A percentile compares a stretch with the other conserved stretches of the same genome.
Evolutionary conservation across 2,113 vertebrate species (phyloP).

Genomic region (Pseudorasbora parva): DNA sequence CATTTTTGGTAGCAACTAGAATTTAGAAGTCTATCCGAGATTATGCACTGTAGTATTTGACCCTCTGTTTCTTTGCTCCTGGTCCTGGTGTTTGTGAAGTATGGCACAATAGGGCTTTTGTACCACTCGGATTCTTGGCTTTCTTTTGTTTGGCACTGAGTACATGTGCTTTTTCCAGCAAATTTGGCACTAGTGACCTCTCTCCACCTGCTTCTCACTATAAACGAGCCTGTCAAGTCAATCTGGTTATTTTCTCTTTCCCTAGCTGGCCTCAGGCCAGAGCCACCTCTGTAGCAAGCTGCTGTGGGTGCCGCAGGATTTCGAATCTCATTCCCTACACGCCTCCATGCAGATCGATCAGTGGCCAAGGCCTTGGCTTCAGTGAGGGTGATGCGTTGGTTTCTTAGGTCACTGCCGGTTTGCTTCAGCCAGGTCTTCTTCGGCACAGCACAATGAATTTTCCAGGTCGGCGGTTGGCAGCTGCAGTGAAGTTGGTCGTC

Average conservation of each 20-base stretch:
- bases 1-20: neutral
- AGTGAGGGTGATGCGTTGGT: too few relatives aligned
- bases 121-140: slow-evolving; percentile 1
- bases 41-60: neutral
- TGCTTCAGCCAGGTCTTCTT: too few relatives aligned
- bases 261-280: too few relatives aligned
- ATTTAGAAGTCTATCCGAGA: neutral
- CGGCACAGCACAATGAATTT: too few relatives aligned
- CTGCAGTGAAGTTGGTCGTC: too few relatives aligned
- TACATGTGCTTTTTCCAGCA: neutral
- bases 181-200: slow-evolving; percentile 32
- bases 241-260: neutral
- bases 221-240: slow-evolving; percentile 10
- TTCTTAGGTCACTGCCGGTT: too few relatives aligned
- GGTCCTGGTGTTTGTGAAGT: neutral
- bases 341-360: too few relatives aligned
- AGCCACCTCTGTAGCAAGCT: too few relatives aligned
- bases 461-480: too few relatives aligned
- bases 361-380: too few relatives aligned
- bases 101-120: slow-evolving; percentile 44
- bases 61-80: neutral
- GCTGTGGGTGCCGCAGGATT: too few relatives aligned
- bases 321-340: too few relatives aligned
- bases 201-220: slow-evolving; percentile 8
- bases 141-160: slow-evolving; percentile 18